Evolutionary conservation across 2,888 invertebrate species (phyloP), one percentile per base, ranked within the genome.

Genomic region (Perdita meconis): DNA sequence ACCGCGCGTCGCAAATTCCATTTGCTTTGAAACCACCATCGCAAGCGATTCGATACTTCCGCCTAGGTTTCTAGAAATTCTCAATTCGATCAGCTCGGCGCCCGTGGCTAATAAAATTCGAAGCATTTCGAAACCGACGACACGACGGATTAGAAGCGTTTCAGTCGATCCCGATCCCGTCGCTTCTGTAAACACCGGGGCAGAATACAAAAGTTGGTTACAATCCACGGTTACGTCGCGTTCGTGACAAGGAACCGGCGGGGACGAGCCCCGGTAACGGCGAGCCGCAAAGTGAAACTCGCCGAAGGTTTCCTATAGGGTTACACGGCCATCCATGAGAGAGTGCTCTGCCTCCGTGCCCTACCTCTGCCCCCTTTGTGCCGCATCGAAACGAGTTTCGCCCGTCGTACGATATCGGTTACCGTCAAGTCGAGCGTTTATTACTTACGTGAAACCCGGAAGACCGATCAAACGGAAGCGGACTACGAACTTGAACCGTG

Each of bases 231-330:
- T 53, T 75, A 71, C 77, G 63, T 59, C 59, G 71, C 60, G 68
- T 67, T 71, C 81, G 77, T 80, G 73, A 77, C 81, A 59, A 75
- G 72, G 75, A 67, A 61, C 30, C n/a, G n/a, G 65, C 64, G 72
- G 59, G 67, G 61, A 74, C 66, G 78, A 70, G 59, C 68, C 73
- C n/a, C 71, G 68, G 81, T 85, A 87, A 82, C 80, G 69, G 75
- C 68, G 80, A 77, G 55, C 78, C 72, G 84, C 87, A 78, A 88
- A 85, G 87, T 87, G 89, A 89, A 88, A 89, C 88, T 88, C 84
- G 83, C 67, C 70, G 79, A 83, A 84, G 83, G 80, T 86, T 88
- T 86, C 82, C 83, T 84, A 82, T 78, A 82, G 80, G 80, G 80
- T 87, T 88, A 87, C 87, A 81, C 82, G 80, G 78, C 69, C 85